Conservation (phyloP, 2,797 vertebrate species). For the Lagocephalus sceleratus region DNA sequence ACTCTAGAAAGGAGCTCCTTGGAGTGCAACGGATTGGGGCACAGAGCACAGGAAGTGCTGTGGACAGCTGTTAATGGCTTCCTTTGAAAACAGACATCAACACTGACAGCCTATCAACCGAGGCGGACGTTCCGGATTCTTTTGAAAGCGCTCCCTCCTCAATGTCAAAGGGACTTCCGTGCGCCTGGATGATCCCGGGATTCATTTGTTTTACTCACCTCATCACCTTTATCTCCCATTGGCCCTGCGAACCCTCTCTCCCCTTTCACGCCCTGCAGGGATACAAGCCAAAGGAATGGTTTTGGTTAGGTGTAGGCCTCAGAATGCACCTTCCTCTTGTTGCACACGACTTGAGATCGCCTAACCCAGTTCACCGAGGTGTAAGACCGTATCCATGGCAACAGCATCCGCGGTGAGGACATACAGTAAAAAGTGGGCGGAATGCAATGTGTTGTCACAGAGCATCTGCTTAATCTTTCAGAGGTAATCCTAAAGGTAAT, state of each 20-base stretch:
- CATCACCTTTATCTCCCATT: constrained; percentile 89
- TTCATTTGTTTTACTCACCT: constrained; percentile 76
- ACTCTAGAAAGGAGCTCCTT: constrained; percentile 23
- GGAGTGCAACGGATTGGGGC: constrained; percentile 21
- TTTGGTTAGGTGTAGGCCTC: constrained; percentile 45
- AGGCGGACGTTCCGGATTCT: constrained; percentile 27
- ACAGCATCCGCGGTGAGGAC: constrained; percentile 44
- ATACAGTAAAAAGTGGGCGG: constrained; percentile 17
- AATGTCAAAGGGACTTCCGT: constrained; percentile 34
- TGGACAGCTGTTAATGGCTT: constrained; percentile 35
- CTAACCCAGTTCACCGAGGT: constrained; percentile 24
- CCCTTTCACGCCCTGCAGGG: constrained; percentile 89
- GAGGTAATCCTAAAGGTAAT: constrained; percentile 27
- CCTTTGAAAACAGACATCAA: constrained; percentile 29
- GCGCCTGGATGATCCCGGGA: constrained; percentile 1
- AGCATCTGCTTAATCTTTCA: constrained; percentile 42
- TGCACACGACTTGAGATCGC: constrained; percentile 41
- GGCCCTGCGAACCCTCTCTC: constrained; percentile 93
- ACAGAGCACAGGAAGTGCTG: constrained; percentile 24
- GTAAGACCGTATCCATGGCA: constrained; percentile 64
- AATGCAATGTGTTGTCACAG: constrained; percentile 35
- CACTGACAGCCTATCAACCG: constrained; percentile 21
- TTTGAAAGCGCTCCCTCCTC: constrained; percentile 37
- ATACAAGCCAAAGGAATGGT: constrained; percentile 44
- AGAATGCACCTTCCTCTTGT: constrained; percentile 39